Evolutionary conservation across 2,113 vertebrate genomes (phyloP).

Genomic region (Hylia prasina): DNA sequence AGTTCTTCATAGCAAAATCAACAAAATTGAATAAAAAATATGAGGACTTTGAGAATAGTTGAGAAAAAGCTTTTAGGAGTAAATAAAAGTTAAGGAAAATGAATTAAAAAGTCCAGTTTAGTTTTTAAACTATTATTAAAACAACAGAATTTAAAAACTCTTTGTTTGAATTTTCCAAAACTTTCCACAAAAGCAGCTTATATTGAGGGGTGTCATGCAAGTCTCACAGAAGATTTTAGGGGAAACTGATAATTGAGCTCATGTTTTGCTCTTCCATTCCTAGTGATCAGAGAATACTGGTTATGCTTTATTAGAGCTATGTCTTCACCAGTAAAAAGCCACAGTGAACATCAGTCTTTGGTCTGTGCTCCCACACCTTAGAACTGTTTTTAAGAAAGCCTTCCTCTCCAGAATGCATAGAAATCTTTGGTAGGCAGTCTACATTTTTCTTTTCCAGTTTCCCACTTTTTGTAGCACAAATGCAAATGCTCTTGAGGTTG

Average conservation of each 20-base stretch:
- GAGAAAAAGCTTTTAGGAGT: background rate
- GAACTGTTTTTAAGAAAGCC: background rate
- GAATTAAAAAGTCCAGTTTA: background rate
- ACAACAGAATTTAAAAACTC: background rate
- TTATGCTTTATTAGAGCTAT: background rate
- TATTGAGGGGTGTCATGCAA: background rate
- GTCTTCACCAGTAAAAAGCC: background rate
- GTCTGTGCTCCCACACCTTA: background rate
- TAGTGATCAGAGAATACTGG: background rate
- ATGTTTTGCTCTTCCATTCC: background rate
- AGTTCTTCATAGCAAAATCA: background rate
- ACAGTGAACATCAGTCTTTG: background rate
- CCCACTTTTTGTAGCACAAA: background rate
- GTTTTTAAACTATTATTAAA: background rate
- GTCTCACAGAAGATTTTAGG: background rate
- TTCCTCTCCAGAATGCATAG: background rate
- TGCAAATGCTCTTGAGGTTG: background rate
- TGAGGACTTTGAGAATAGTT: background rate
- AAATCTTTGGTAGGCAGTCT: background rate
- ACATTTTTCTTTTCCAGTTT: background rate
- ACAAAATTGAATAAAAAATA: background rate
- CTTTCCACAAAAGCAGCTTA: background rate
- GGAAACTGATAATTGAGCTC: background rate
- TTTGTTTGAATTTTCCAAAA: background rate
- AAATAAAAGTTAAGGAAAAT: background rate